These are phyloP conservation scores for Oreochromis aureus DNA, from an alignment of 2,113 vertebrate genomes.

Conservation along the genomic window DNA sequence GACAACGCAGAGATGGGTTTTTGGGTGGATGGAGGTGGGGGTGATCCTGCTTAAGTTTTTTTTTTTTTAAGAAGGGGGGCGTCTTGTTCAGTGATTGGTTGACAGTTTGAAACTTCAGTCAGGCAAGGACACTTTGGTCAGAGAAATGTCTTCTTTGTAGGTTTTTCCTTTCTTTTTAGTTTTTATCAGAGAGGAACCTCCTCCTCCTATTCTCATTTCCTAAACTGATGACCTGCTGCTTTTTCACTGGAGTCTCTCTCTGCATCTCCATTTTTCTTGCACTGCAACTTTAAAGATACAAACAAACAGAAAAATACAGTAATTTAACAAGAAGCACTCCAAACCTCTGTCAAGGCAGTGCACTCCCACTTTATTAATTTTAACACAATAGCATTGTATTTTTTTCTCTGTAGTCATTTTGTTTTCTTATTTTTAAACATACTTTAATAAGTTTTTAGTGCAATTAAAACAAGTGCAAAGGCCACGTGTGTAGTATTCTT, in stretches of 20 bases:
- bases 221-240: neutral
- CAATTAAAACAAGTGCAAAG: neutral
- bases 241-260: rapidly evolving
- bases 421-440: neutral
- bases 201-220: neutral
- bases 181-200: neutral
- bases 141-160: neutral
- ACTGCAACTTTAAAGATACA: neutral
- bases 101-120: neutral
- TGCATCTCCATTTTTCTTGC: neutral
- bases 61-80: neutral
- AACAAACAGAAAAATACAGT: neutral
- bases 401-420: neutral
- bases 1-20: neutral
- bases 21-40: neutral
- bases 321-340: neutral
- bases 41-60: neutral
- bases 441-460: neutral
- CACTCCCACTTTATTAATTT: neutral
- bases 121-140: neutral
- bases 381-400: rapidly evolving
- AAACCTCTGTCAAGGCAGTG: neutral
- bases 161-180: neutral
- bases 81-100: neutral
- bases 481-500: rapidly evolving